A percentile compares a stretch with the other conserved stretches of the same genome.
These are phyloP conservation scores for Pollenia labialis DNA, from an alignment of 2,888 invertebrate genomes.

Conservation along the genomic window DNA sequence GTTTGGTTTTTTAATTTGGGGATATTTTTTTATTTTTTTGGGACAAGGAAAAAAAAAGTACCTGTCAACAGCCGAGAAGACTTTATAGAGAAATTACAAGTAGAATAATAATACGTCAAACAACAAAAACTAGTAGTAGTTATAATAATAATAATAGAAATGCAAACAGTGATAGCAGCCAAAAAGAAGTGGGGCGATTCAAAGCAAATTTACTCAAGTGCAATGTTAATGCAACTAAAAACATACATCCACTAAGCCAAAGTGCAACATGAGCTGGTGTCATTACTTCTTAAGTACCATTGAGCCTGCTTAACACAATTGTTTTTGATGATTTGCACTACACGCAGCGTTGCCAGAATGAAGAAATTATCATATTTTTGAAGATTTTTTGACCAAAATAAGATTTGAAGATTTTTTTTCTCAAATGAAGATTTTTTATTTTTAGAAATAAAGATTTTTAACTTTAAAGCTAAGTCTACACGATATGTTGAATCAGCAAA, in stretches of 20 bases:
- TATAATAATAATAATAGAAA: background rate
- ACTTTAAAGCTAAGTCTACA: too few species aligned
- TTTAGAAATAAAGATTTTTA: too few species aligned
- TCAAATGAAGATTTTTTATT: too few species aligned
- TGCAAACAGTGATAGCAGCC: slow-evolving; percentile 31
- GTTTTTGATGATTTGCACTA: slow-evolving; percentile 73
- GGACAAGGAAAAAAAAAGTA: too few species aligned
- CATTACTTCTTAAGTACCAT: slow-evolving; percentile 74
- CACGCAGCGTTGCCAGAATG: too few species aligned
- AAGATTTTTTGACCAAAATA: too few species aligned
- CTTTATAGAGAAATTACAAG: background rate
- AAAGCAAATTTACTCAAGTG: slow-evolving; percentile 71
- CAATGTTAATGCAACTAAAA: slow-evolving; percentile 67
- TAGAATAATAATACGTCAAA: background rate
- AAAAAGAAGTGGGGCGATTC: slow-evolving; percentile 64
- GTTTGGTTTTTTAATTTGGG: too few species aligned
- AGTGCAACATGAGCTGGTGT: slow-evolving; percentile 72
- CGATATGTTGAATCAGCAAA: too few species aligned
- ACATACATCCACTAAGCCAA: slow-evolving; percentile 40
- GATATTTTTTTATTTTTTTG: too few species aligned
- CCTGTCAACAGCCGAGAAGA: slow-evolving; percentile 18
- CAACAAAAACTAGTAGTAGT: background rate
- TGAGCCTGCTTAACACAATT: slow-evolving; percentile 74
- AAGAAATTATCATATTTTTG: too few species aligned
- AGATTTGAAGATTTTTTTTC: too few species aligned